phyloP scores from a whole-genome alignment of 2,113 vertebrate genomes.

The Donacobius atricapilla region DNA sequence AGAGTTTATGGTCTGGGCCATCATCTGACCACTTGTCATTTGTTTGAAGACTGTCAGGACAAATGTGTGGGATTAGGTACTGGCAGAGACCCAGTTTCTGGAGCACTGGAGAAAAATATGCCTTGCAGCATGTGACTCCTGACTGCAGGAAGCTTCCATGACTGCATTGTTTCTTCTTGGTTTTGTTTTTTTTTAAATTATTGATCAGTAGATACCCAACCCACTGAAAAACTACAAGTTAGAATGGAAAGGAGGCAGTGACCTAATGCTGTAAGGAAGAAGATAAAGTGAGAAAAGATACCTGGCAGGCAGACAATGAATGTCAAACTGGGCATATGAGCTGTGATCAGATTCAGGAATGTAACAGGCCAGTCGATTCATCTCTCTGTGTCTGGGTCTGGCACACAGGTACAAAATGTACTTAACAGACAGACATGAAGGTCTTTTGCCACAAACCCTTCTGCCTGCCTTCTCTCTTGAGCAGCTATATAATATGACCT shows the following conservation, averaged over 20 bases:
- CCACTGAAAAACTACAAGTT: not conserved
- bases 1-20: not conserved
- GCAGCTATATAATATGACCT: not conserved
- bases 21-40: not conserved
- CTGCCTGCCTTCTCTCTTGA: not conserved
- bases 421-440: not conserved
- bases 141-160: not conserved
- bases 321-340: not conserved
- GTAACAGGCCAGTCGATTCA: not conserved
- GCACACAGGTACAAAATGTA: not conserved
- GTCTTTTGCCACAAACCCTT: not conserved
- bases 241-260: not conserved
- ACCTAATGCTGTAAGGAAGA: not conserved
- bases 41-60: not conserved
- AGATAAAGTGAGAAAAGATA: not conserved
- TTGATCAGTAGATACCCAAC: not conserved
- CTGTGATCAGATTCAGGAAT: not conserved
- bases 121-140: not conserved
- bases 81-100: not conserved
- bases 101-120: not conserved
- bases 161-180: not conserved
- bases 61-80: not conserved
- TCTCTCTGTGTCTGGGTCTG: not conserved
- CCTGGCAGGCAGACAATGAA: not conserved
- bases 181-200: not conserved